Conservation (phyloP, 2,888 invertebrate genomes). For the Rhabditoides inermis region DNA sequence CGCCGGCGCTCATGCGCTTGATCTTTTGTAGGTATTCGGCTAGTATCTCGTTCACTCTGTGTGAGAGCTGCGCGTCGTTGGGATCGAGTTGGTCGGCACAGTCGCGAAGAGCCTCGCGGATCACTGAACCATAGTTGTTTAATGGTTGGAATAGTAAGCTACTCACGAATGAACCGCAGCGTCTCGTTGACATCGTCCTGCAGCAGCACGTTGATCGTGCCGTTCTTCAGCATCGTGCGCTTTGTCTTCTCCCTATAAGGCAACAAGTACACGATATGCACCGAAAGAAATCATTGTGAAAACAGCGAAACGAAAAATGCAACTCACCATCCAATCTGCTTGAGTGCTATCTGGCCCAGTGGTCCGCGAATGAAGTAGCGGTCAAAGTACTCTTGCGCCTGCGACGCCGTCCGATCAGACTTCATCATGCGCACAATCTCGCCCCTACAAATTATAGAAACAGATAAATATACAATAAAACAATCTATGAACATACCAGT, state of each 20-base stretch:
- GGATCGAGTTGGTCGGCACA: slow-evolving; percentile 6
- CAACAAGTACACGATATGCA: too few species aligned
- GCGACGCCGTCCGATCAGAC: neutral
- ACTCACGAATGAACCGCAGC: too few species aligned
- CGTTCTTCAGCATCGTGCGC: too few species aligned
- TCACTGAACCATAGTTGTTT: too few species aligned
- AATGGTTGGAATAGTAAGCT: too few species aligned
- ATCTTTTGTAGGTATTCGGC: slow-evolving; percentile 13
- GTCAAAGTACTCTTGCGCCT: slow-evolving; percentile 28
- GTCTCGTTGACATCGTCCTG: too few species aligned
- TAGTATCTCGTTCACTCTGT: slow-evolving; percentile 10
- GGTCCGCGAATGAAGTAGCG: slow-evolving; percentile 27
- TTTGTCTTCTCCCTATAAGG: too few species aligned
- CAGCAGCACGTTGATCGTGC: too few species aligned
- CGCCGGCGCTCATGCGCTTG: too few species aligned
- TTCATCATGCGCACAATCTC: slow-evolving; percentile 6
- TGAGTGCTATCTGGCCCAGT: slow-evolving; percentile 32
- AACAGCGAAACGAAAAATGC: too few species aligned
- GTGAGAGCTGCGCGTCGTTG: slow-evolving; percentile 8
- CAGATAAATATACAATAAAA: slow-evolving; percentile 3
- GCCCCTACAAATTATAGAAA: slow-evolving; percentile 9
- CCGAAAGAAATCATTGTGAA: too few species aligned
- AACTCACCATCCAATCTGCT: slow-evolving; percentile 18
- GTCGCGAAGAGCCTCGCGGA: slow-evolving; percentile 12
- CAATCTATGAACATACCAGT: neutral